Conservation (phyloP, 2,113 vertebrate genomes). For the Oncorhynchus keta region DNA sequence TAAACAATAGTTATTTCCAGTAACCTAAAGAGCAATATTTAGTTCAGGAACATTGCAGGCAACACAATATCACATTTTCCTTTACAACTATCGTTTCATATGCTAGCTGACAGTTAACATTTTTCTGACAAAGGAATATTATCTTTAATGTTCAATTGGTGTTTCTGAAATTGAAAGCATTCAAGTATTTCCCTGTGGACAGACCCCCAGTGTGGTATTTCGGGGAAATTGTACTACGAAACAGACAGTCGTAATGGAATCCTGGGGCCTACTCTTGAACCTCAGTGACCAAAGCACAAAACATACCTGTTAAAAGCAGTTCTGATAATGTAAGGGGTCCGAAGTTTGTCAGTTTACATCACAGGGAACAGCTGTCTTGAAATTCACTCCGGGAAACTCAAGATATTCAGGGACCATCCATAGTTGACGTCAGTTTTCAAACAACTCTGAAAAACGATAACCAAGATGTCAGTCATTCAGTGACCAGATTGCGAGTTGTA, state of each 20-base stretch:
- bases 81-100: no score
- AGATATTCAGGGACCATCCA: background rate
- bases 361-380: conserved; percentile 16
- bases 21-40: no score
- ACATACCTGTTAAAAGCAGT: conserved; percentile 12
- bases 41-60: no score
- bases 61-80: no score
- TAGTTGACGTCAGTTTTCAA: conserved; percentile 5
- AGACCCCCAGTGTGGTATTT: background rate
- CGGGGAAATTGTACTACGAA: conserved; percentile 18
- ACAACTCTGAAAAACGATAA: background rate
- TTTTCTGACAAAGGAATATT: no score
- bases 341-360: conserved; percentile 12
- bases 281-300: conserved; percentile 19
- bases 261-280: conserved; percentile 14
- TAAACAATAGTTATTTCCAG: no score
- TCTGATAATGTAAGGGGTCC: conserved; percentile 12
- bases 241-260: conserved; percentile 28
- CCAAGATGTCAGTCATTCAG: background rate
- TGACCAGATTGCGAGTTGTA: conserved; percentile 6
- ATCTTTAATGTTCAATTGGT: no score
- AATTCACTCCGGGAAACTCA: background rate
- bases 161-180: no score
- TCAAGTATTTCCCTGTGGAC: background rate
- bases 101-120: no score